Conservation (phyloP, 2,888 invertebrate genomes). For the Phortica magna region DNA sequence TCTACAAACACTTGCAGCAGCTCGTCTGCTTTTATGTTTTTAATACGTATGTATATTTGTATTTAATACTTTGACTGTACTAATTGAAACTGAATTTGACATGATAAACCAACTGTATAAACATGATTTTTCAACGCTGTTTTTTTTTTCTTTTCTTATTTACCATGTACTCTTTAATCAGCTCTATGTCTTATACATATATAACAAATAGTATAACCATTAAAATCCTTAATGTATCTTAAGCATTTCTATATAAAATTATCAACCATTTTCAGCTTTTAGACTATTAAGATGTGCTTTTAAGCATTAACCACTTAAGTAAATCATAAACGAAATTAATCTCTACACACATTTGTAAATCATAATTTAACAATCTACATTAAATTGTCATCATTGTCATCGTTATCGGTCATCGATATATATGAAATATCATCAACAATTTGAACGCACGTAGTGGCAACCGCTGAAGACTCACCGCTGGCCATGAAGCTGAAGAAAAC, state of each 20-base stretch:
- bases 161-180: neutral
- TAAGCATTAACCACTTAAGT: too few relatives aligned
- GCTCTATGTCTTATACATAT: neutral
- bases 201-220: too few relatives aligned
- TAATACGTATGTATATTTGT: neutral
- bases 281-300: too few relatives aligned
- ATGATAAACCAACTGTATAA: constrained; percentile 4
- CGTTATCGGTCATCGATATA: neutral
- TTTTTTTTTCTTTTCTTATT: too few relatives aligned
- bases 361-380: neutral
- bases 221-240: too few relatives aligned
- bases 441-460: constrained; percentile 79
- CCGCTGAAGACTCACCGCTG: constrained; percentile 83
- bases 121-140: neutral
- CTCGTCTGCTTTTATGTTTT: neutral
- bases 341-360: neutral
- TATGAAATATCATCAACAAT: neutral
- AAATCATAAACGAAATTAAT: neutral
- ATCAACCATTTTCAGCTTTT: too few relatives aligned
- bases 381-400: neutral
- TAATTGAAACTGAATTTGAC: neutral
- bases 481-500: constrained; percentile 86
- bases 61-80: neutral
- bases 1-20: neutral
- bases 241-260: too few relatives aligned